These are phyloP conservation scores for Sinocyclocheilus anophthalmus DNA, from an alignment of 2,113 vertebrate species.

Conservation along the genomic window DNA sequence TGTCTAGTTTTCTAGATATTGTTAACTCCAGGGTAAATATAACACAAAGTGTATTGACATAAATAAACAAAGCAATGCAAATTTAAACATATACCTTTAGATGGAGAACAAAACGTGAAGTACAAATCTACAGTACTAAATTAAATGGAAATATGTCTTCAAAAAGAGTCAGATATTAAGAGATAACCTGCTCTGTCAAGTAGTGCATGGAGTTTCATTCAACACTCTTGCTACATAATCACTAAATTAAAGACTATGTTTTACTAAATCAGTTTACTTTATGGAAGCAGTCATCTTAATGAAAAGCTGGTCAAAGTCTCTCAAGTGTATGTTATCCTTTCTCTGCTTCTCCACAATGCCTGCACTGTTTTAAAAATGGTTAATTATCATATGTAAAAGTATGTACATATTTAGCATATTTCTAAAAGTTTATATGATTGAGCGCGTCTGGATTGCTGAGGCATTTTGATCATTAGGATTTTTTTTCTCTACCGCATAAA, in stretches of 20 bases:
- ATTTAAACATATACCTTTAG: too few relatives aligned
- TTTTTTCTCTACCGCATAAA: slow-evolving; percentile 75
- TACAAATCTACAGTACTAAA: too few relatives aligned
- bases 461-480: slow-evolving; percentile 72
- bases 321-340: background rate
- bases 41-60: too few relatives aligned
- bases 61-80: too few relatives aligned
- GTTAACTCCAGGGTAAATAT: background rate
- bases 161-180: background rate
- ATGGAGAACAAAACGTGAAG: too few relatives aligned
- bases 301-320: slow-evolving; percentile 3
- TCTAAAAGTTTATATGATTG: slow-evolving; percentile 63
- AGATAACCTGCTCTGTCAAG: background rate
- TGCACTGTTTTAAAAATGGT: slow-evolving; percentile 13
- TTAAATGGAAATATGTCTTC: too few relatives aligned
- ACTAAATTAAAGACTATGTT: background rate
- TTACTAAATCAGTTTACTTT: background rate
- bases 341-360: background rate
- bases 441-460: slow-evolving; percentile 66
- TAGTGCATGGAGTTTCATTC: background rate
- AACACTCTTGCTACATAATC: background rate
- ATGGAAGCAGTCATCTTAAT: background rate
- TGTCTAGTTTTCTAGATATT: background rate
- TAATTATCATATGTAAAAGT: slow-evolving; percentile 54
- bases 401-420: slow-evolving; percentile 57